A percentile compares a stretch with the other conserved stretches of the same genome.
Conservation (phyloP, 2,888 invertebrate genomes). For the Caenorhabditis sp. region DNA sequence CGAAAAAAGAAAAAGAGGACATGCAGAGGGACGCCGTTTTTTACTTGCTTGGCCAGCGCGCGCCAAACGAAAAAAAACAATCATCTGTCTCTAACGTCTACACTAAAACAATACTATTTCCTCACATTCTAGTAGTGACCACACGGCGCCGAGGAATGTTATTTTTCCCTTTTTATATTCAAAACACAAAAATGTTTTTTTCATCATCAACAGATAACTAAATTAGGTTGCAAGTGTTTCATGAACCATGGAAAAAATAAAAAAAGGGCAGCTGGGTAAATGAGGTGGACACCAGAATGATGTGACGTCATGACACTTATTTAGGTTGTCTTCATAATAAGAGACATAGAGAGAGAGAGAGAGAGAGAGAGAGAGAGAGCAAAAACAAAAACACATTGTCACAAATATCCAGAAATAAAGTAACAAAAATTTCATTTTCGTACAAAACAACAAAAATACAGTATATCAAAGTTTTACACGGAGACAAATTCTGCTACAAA, state of each 20-base stretch:
- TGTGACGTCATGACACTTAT: too few species aligned
- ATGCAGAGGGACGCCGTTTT: constrained; percentile 8
- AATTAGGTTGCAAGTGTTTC: too few species aligned
- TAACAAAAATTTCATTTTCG: neutral
- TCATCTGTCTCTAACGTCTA: too few species aligned
- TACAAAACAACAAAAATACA: neutral
- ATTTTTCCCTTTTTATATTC: neutral
- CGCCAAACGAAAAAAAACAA: too few species aligned
- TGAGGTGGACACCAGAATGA: too few species aligned
- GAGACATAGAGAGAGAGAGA: neutral
- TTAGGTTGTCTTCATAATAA: too few species aligned
- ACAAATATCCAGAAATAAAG: neutral
- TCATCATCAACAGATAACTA: neutral
- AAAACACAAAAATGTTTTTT: neutral
- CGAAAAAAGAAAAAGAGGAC: constrained; percentile 11
- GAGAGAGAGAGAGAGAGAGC: too few species aligned
- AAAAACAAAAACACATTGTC: too few species aligned
- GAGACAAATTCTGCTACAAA: neutral
- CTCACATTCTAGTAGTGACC: too few species aligned
- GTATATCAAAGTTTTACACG: neutral
- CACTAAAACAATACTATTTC: too few species aligned
- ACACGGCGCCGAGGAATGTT: too few species aligned
- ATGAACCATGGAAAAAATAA: neutral
- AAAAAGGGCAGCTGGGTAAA: neutral
- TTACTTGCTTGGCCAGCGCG: neutral